Base-by-base conservation (phyloP, 1,140 invertebrate species). In the Tetragnatha versicolor region DNA sequence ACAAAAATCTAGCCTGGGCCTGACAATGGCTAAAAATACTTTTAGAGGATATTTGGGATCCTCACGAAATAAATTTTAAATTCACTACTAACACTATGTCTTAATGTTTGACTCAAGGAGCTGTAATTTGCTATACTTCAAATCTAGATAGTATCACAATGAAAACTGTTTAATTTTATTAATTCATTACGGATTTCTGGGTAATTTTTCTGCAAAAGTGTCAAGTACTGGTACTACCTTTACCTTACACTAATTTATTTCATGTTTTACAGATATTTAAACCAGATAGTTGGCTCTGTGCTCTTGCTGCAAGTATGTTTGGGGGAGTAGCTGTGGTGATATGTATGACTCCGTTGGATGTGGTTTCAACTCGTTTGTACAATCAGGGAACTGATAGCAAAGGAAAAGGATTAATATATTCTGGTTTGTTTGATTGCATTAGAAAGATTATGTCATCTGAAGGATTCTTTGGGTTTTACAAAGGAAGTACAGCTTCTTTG, bases 331-430 rank as follows among this genome's bases (percentile, higher is more conserved):
- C 91, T 14, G 92, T 96, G 84, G 92, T 93, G 0, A 55, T 94
- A 0, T 90, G 90, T 45, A 94, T 96, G 87, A 94, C 94, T 35
- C 95, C 95, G 0, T 94, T 96, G 81, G 95, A 98, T 86, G 92
- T 96, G 0, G 89, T 97, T 51, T 92, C 94, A 1, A 96, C 94
- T 0, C 88, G 95, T 58, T 86, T 98, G 12, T 97, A 95, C 81
- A 97, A 97, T 87, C 95, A 97, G 90, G 91, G 92, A 4, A 75
- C 85, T 9, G 83, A 85, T 69, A 60, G 81, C 12, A 73, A 58
- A 49, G 85, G 86, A 12, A 83, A 81, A 42, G 92, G 92, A 29
- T 61, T 89, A 0, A 82, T 92, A 1, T 95, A 95, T 85, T 88
- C 84, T 3, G 91, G 91, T 12, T 86, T 94, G 5, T 61, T 89